Percentiles rank a stretch among this genome's conserved stretches.
Conservation (phyloP, 1,140 invertebrate species). For the Solenopsis fugax region DNA sequence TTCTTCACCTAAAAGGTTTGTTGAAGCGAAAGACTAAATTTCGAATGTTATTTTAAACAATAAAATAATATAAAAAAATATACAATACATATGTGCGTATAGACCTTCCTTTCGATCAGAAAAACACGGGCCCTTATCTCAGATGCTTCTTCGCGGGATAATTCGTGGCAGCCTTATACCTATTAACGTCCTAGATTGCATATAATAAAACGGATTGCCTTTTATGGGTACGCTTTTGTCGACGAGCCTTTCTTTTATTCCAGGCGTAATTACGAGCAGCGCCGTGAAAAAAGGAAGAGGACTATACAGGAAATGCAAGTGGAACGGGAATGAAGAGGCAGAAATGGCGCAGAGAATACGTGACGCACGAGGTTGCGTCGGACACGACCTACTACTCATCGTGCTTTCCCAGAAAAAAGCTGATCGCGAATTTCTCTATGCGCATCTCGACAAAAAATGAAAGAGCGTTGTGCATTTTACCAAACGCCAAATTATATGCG, state of each 20-base stretch:
- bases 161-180: slow-evolving; percentile 15
- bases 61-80: background rate
- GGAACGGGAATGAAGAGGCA: slow-evolving; percentile 27
- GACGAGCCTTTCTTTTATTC: slow-evolving; percentile 79
- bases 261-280: slow-evolving; percentile 79
- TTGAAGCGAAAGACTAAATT: background rate
- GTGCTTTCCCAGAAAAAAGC: slow-evolving; percentile 39
- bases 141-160: slow-evolving; percentile 10
- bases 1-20: background rate
- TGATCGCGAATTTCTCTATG: slow-evolving; percentile 50
- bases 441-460: slow-evolving; percentile 9
- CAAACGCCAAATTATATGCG: background rate
- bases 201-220: slow-evolving; percentile 77
- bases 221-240: slow-evolving; percentile 71
- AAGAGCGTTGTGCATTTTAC: background rate
- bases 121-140: slow-evolving; percentile 7
- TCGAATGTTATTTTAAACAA: background rate
- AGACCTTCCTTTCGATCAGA: background rate
- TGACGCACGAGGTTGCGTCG: slow-evolving; percentile 40
- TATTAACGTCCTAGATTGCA: slow-evolving; percentile 68
- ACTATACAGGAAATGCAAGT: slow-evolving; percentile 54
- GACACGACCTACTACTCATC: slow-evolving; percentile 68
- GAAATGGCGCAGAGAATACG: slow-evolving; percentile 61
- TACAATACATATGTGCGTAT: no score
- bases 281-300: slow-evolving; percentile 67